A percentile compares a stretch with the other conserved stretches of the same genome.
Evolutionary conservation across 30 jellyfish, hydroid and myxozoan species (phyloP).

Genomic region (Aurelia aurita complex sp. Pacific): DNA sequence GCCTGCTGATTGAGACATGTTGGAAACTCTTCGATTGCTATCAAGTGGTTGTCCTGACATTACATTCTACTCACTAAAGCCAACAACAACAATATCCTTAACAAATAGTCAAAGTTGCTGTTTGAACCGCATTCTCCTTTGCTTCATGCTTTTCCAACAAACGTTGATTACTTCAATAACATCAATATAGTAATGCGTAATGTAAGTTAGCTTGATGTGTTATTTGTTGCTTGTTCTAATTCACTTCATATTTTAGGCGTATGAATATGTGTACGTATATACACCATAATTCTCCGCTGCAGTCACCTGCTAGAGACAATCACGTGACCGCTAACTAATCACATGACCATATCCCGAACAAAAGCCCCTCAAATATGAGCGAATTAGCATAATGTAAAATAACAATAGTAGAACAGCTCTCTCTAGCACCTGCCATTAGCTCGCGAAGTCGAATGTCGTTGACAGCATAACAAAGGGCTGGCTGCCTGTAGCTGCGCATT

Average conservation of each 20-base stretch:
- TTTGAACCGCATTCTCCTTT: not conserved
- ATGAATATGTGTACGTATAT: slow-evolving; percentile 45
- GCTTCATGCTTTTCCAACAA: not conserved
- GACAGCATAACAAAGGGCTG: not conserved
- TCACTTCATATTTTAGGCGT: slow-evolving; percentile 59
- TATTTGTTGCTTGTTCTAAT: slow-evolving; percentile 30
- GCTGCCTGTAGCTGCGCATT: no score
- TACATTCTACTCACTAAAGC: slow-evolving; percentile 7
- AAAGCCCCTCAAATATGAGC: slow-evolving; percentile 68
- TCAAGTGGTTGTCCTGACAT: slow-evolving; percentile 62
- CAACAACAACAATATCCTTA: not conserved
- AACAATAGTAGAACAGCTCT: slow-evolving; percentile 49
- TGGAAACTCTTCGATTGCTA: slow-evolving; percentile 55
- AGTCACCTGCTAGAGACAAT: slow-evolving; percentile 63
- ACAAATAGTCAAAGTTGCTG: not conserved
- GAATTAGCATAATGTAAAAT: slow-evolving; percentile 58
- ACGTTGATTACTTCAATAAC: no score
- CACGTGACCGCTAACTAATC: slow-evolving; percentile 44
- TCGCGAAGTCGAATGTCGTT: not conserved
- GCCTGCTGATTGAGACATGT: slow-evolving; percentile 75
- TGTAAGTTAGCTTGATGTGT: slow-evolving; percentile 3
- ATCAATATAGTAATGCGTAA: no score
- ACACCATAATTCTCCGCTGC: slow-evolving; percentile 54
- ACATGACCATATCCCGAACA: slow-evolving; percentile 56
- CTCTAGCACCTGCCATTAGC: slow-evolving; percentile 64